Conservation (phyloP, 2,888 invertebrate genomes). For the Tenthredo notha region DNA sequence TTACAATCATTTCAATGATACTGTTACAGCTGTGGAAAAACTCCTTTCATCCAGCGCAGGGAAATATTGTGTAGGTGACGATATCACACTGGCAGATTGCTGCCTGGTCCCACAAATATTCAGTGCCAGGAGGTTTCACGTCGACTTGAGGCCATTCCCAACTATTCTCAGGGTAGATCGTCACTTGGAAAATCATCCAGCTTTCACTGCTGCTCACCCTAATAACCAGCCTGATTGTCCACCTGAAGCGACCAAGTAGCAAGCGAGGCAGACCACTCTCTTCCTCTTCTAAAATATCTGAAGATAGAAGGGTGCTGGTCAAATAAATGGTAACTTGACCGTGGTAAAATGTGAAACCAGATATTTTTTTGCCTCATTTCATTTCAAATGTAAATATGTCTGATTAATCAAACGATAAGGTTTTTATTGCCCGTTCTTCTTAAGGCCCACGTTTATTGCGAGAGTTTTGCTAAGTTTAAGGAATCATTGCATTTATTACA, state of each 20-base stretch:
- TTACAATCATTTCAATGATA: not conserved
- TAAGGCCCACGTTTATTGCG: not conserved
- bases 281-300: conserved; percentile 74
- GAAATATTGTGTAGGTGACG: conserved; percentile 96
- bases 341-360: conserved; percentile 67
- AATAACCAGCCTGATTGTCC: conserved; percentile 97
- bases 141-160: conserved; percentile 94
- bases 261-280: conserved; percentile 78
- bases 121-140: conserved; percentile 96
- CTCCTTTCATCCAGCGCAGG: conserved; percentile 91
- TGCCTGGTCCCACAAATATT: conserved; percentile 97
- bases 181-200: conserved; percentile 92
- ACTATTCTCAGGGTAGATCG: conserved; percentile 93
- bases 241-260: conserved; percentile 90
- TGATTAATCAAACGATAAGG: not conserved
- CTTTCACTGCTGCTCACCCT: conserved; percentile 95
- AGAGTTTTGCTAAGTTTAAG: not conserved
- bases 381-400: conserved; percentile 44
- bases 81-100: conserved; percentile 96
- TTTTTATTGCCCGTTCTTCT: not conserved
- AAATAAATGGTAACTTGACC: conserved; percentile 58
- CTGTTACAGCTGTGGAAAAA: conserved; percentile 89
- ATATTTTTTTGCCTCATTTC: conserved; percentile 25
- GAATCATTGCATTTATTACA: not conserved
- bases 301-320: conserved; percentile 68